Evolutionary conservation across 2,888 invertebrate genomes (phyloP).

Genomic region (Ennomos fuscantarius): DNA sequence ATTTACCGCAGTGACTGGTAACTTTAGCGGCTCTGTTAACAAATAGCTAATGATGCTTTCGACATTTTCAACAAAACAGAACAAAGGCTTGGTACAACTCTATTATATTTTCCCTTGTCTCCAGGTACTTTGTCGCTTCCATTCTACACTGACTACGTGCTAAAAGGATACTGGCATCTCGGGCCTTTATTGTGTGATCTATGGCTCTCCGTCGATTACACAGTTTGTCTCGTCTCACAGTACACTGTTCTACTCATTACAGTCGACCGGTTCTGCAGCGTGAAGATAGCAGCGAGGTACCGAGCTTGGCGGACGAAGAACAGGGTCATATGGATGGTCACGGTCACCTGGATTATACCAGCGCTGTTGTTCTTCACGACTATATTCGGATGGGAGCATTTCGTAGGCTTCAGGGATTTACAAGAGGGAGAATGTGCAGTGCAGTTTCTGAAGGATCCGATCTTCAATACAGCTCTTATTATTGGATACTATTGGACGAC

Average conservation of each 20-base stretch:
- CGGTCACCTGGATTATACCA: conserved; percentile 98
- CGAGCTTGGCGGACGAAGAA: conserved; percentile 98
- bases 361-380: conserved; percentile 98
- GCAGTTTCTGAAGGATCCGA: conserved; percentile 98
- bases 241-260: conserved; percentile 99
- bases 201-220: conserved; percentile 99
- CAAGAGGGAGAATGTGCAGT: conserved; percentile 96
- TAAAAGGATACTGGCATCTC: conserved; percentile 98
- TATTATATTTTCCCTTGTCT: conserved; percentile 53
- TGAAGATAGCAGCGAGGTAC: conserved; percentile 98
- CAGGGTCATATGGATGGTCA: conserved; percentile 97
- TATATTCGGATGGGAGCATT: conserved; percentile 99
- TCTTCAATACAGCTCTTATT: conserved; percentile 98
- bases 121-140: conserved; percentile 98
- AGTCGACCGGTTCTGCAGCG: conserved; percentile 99
- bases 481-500: conserved; percentile 99
- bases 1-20: conserved; percentile 28
- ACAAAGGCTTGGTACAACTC: conserved; percentile 34
- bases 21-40: conserved; percentile 21
- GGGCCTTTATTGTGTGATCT: conserved; percentile 98
- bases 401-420: conserved; percentile 96
- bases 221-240: conserved; percentile 99
- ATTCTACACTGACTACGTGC: conserved; percentile 98
- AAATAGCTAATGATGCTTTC: conserved; percentile 35
- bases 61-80: conserved; percentile 23